Evolutionary conservation across 2,797 vertebrate species (phyloP).

Genomic region (Graptemys geographica): DNA sequence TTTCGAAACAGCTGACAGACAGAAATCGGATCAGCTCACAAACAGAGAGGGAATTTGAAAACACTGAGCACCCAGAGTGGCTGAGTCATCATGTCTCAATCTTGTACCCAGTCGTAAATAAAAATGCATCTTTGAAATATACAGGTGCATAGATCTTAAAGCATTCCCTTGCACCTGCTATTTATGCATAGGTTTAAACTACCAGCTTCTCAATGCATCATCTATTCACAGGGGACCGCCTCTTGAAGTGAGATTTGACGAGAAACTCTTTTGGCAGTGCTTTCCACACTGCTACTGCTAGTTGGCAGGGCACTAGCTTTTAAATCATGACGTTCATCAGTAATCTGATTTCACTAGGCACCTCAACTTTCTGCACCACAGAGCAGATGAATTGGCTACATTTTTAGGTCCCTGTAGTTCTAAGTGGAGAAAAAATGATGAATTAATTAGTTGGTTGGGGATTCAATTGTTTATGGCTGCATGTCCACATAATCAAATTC

Average conservation of each 20-base stretch:
- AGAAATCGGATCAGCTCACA: background rate
- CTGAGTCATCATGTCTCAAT: background rate
- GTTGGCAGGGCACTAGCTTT: background rate
- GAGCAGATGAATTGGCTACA: fast-evolving
- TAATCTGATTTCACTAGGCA: background rate
- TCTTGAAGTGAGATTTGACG: background rate
- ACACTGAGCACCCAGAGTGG: background rate
- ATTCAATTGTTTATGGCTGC: background rate
- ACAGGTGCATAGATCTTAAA: background rate
- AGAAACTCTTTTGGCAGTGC: background rate
- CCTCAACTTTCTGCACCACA: background rate
- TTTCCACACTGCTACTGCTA: background rate
- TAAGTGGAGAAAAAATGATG: background rate
- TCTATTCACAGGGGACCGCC: background rate
- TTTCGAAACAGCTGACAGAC: background rate
- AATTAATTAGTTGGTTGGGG: background rate
- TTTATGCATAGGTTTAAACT: background rate
- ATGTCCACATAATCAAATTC: background rate
- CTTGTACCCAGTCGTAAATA: background rate
- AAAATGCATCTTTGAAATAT: background rate
- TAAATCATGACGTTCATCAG: background rate
- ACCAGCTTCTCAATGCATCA: background rate
- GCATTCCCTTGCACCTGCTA: fast-evolving
- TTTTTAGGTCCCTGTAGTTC: background rate
- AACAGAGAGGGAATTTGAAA: background rate